Base-by-base conservation (phyloP, 2,888 invertebrate genomes). In the Lasius fuliginosus region DNA sequence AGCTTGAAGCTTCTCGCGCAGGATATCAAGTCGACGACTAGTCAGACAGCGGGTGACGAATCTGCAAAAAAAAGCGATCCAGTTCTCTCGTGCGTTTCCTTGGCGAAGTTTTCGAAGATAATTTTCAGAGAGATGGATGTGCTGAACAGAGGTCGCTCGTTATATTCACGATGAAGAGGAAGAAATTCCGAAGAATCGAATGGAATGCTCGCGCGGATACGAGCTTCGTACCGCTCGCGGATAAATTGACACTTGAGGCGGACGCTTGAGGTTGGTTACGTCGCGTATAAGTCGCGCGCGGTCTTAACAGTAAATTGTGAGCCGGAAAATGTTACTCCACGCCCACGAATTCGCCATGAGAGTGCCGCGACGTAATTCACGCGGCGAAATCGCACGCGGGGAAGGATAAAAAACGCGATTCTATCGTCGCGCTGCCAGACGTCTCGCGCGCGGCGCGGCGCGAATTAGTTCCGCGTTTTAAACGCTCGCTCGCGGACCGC, bases 291-390 rank as follows among this genome's bases (percentile, higher is more conserved):
- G 27, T 27, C 42, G 86, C 84, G 86, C 84, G 77, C 73, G 79
- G 91, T 87, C 89, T 91, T 91, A 92, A 92, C 92, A 90, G 91
- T 93, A 92, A 92, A 93, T 92, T 88, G 5, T 5, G 90, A 87
- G 88, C 49, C 85, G 88, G 88, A 90, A 88, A 91, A 89, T 89
- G 90, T 92, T 90, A 91, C 90, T 91, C 90, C 87, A 92, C 93
- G 93, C 93, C 93, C 88, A 92, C 93, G 91, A 92, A 92, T 91
- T 89, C 89, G 86, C 83, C 81, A 83, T 76, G 85, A 88, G 85
- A 87, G 82, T 64, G 53, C 56, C 60, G 30, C 84, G 77, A 67
- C 68, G 73, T 88, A 75, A 71, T 85, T 91, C 88, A 83, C 53
- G n/a, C 40, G 67, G 46, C 18, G 46, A 58, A 58, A 58, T 60